These are phyloP conservation scores for Polyommatus icarus DNA, from an alignment of 2,888 invertebrate species.

Conservation along the genomic window DNA sequence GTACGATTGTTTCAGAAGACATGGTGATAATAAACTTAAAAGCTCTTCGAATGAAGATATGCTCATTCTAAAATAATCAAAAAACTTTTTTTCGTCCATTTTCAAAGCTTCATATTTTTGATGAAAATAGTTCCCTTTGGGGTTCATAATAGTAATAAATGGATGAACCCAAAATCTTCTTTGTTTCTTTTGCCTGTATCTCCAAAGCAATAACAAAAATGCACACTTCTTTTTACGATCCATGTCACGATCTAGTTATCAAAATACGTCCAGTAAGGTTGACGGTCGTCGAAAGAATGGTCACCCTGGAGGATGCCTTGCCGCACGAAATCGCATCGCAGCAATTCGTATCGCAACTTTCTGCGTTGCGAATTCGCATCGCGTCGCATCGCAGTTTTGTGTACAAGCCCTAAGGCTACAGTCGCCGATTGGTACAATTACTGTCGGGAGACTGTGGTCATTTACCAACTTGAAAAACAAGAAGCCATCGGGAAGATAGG, in stretches of 20 bases:
- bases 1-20: conserved; percentile 45
- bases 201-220: conserved; percentile 44
- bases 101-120: conserved; percentile 38
- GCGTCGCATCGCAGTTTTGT: conserved; percentile 37
- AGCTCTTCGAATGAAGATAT: conserved; percentile 43
- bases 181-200: conserved; percentile 43
- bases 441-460: too few species aligned
- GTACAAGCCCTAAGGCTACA: background rate
- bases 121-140: conserved; percentile 36
- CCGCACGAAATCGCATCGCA: conserved; percentile 43
- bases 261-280: too few species aligned
- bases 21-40: conserved; percentile 44
- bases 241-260: too few species aligned
- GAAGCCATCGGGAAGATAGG: too few species aligned
- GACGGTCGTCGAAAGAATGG: too few species aligned
- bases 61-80: conserved; percentile 45
- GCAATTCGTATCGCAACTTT: conserved; percentile 42
- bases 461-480: too few species aligned
- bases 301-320: conserved; percentile 37
- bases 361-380: conserved; percentile 42
- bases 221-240: conserved; percentile 41
- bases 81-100: conserved; percentile 41
- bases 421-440: too few species aligned
- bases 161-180: conserved; percentile 45
- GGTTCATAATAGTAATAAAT: conserved; percentile 43